phyloP scores from a whole-genome alignment of 2,113 vertebrate genomes.

The Taxidea taxus region DNA sequence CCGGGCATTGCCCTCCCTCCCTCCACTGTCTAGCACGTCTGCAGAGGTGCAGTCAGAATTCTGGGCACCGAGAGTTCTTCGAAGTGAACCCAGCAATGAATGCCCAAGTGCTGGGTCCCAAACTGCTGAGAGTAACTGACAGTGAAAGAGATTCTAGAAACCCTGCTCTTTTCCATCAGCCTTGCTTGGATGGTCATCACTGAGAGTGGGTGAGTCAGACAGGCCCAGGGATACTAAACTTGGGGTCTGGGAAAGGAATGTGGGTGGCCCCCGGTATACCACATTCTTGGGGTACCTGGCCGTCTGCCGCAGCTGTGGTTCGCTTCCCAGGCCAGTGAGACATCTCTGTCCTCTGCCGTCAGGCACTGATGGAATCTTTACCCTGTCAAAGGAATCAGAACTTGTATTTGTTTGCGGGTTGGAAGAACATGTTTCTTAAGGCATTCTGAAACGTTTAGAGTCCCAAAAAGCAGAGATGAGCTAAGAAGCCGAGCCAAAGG shows the following conservation, averaged over 20 bases:
- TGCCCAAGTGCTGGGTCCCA: neutral
- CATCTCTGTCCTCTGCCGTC: neutral
- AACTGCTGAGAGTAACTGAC: neutral
- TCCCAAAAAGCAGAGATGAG: neutral
- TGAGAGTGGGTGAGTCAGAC: neutral
- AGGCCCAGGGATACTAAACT: neutral
- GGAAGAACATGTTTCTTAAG: neutral
- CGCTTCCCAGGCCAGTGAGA: neutral
- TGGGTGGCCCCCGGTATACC: neutral
- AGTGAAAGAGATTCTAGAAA: neutral
- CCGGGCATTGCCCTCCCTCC: neutral
- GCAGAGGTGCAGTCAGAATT: neutral
- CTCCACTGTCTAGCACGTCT: neutral
- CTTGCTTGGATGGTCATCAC: neutral
- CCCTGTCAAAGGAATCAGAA: neutral
- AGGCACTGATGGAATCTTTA: neutral
- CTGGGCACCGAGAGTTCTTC: neutral
- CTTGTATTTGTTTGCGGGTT: neutral
- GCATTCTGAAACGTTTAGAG: constrained; percentile 15
- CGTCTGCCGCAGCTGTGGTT: neutral
- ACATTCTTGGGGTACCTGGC: neutral
- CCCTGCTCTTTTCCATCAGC: neutral
- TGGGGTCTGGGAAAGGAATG: neutral
- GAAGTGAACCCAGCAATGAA: neutral
- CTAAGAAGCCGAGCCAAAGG: neutral